Conservation (phyloP, 2,797 vertebrate genomes). For the Limnodromus scolopaceus region DNA sequence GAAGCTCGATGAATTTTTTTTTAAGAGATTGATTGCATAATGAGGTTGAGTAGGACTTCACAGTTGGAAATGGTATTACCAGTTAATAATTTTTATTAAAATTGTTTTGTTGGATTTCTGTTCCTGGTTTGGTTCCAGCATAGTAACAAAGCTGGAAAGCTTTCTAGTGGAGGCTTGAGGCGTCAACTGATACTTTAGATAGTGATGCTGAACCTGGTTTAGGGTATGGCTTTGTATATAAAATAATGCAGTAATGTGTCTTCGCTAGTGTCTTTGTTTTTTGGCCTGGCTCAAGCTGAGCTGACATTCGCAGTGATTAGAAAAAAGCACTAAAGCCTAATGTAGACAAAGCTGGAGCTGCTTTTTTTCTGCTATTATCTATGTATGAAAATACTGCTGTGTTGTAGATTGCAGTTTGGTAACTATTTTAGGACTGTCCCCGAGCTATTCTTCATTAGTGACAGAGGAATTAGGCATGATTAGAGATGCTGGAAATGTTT, state of each 20-base stretch:
- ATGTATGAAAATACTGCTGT: background rate
- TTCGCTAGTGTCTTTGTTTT: background rate
- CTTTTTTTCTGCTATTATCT: background rate
- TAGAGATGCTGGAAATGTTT: background rate
- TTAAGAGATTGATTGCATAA: background rate
- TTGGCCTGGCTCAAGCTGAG: background rate
- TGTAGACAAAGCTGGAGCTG: background rate
- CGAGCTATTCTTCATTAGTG: background rate
- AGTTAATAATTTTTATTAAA: background rate
- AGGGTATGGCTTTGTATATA: background rate
- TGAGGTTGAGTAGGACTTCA: background rate
- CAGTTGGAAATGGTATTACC: background rate
- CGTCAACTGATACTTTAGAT: background rate
- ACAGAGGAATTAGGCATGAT: background rate
- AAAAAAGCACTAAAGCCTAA: background rate
- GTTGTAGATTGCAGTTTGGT: background rate
- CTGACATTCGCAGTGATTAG: background rate
- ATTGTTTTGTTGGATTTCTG: background rate
- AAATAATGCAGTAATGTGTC: background rate
- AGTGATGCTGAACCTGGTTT: background rate
- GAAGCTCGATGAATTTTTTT: background rate
- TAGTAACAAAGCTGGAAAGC: background rate
- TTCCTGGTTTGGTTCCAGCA: background rate
- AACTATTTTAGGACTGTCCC: background rate
- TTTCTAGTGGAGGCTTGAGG: background rate